These are phyloP conservation scores for Cephus nigrinus DNA, from an alignment of 2,888 invertebrate genomes.

Conservation along the genomic window DNA sequence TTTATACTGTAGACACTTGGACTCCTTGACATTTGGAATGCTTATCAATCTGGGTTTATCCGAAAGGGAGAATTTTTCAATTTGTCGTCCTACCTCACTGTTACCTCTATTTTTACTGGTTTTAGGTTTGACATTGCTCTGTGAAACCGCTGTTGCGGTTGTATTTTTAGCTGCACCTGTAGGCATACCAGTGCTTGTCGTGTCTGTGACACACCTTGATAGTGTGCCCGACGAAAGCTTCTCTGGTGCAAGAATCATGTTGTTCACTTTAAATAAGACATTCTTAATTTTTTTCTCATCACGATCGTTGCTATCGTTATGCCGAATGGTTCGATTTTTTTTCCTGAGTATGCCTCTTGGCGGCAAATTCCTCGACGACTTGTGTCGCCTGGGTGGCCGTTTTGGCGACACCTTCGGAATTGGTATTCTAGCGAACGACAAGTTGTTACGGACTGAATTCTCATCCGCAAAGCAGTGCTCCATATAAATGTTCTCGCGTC, in stretches of 20 bases:
- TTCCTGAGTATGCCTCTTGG: constrained; percentile 55
- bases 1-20: constrained; percentile 25
- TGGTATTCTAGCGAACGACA: constrained; percentile 52
- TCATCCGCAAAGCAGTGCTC: constrained; percentile 36
- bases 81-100: constrained; percentile 12
- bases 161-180: no score
- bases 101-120: constrained; percentile 18
- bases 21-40: constrained; percentile 60
- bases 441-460: constrained; percentile 35
- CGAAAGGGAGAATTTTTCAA: background rate
- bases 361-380: constrained; percentile 65
- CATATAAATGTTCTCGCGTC: constrained; percentile 20
- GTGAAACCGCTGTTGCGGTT: background rate
- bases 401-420: constrained; percentile 70
- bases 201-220: background rate
- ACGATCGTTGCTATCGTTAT: background rate
- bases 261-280: constrained; percentile 61
- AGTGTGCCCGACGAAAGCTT: constrained; percentile 37
- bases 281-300: constrained; percentile 49
- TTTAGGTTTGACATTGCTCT: background rate
- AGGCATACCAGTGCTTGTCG: background rate
- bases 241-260: constrained; percentile 62
- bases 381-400: constrained; percentile 72
- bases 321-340: constrained; percentile 20
- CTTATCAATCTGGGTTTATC: constrained; percentile 57